Evolutionary conservation across 53 echinoderm and acorn worm genomes (phyloP), one percentile per base, ranked within the genome.

Genomic region (Crossaster papposus): DNA sequence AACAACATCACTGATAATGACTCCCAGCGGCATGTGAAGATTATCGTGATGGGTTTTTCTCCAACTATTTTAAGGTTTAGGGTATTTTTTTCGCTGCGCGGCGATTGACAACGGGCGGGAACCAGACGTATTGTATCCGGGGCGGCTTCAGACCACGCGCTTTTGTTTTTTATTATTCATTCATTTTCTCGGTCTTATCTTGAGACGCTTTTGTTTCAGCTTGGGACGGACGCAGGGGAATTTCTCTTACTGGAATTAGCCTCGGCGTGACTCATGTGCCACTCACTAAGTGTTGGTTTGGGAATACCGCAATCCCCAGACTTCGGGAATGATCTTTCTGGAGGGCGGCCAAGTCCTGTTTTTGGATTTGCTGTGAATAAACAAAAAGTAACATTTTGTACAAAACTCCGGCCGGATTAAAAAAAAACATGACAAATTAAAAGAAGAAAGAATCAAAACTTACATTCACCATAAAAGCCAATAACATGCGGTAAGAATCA

Each of bases 51-150:
- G 28, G 24, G 24, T 68, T 24, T 32, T 34, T 35, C 74, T 13
- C 35, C 33, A 73, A 34, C 74, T 73, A 73, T 73, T 73, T 34
- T 58, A 20, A 32, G 33, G 74, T 14, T 33, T 32, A 31, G 33
- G 10, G 12, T 73, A 2, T 31, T 73, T 73, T 20, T 26, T 36
- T 20, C 35, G 14, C 33, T 11, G 74, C 1, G 34, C 74, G 74
- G 74, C 74, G 74, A 73, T n/a, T 73, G 74, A 73, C 74, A 34
- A 44, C 26, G 81, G 62, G 81, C 64, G 82, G 81, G 64, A 26
- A 36, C 4, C 82, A 82, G 65, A 65, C 82, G 64, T 14, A 1
- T 30, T 8, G 23, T 22, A 65, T 82, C 82, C 82, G 82, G 82
- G 82, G 82, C 82, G 82, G 68, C 82, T 82, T n/a, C 38, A 38